phyloP scores from a whole-genome alignment of 2,888 invertebrate genomes.

The Sarcophaga rosellei region DNA sequence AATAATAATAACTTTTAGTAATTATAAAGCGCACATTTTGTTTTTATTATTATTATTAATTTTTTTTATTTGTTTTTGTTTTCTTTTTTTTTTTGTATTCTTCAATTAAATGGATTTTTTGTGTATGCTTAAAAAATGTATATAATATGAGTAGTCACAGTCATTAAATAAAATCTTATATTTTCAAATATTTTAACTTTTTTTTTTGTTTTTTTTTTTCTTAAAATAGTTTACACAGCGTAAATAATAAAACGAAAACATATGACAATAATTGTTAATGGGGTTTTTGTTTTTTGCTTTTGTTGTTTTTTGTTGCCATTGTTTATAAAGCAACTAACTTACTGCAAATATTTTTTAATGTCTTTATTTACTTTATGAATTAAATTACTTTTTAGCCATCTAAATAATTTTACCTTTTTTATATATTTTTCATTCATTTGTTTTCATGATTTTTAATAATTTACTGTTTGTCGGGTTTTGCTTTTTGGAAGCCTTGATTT shows the following conservation, averaged over 20 bases:
- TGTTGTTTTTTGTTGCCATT: constrained; percentile 38
- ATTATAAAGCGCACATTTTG: constrained; percentile 66
- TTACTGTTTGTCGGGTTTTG: constrained; percentile 36
- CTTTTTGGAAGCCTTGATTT: constrained; percentile 66
- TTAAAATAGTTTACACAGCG: constrained; percentile 67
- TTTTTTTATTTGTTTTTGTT: constrained; percentile 16
- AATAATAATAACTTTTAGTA: constrained; percentile 68
- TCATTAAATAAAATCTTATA: constrained; percentile 67
- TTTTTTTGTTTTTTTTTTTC: constrained; percentile 36
- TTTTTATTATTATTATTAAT: not conserved
- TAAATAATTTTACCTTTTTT: constrained; percentile 14
- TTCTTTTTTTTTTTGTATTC: constrained; percentile 18
- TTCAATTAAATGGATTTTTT: constrained; percentile 59
- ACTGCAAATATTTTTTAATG: constrained; percentile 37
- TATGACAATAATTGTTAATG: constrained; percentile 57
- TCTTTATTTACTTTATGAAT: constrained; percentile 32
- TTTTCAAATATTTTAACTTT: constrained; percentile 46
- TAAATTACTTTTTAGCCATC: constrained; percentile 39
- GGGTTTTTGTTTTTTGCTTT: constrained; percentile 28
- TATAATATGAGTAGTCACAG: constrained; percentile 68
- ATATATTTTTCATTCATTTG: not conserved
- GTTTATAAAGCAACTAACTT: constrained; percentile 57
- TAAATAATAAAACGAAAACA: constrained; percentile 61
- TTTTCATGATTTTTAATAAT: constrained; percentile 35
- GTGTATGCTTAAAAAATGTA: constrained; percentile 68